These are phyloP conservation scores for Crocodylus rhombifer DNA, from an alignment of 2,797 vertebrate species.

Conservation along the genomic window DNA sequence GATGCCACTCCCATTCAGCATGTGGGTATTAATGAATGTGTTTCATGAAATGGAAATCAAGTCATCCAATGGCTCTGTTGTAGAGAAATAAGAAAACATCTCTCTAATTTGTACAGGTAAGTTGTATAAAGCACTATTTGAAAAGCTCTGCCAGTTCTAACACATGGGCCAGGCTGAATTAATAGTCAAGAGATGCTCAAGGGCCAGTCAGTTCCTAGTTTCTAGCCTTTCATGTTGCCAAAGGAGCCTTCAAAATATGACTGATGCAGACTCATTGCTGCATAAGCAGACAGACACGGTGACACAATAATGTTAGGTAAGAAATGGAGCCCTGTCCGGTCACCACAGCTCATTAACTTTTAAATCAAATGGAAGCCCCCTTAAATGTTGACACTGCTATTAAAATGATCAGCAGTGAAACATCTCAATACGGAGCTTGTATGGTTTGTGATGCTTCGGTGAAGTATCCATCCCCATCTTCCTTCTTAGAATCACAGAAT, in stretches of 20 bases:
- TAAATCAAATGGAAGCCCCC: background rate
- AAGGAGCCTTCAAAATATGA: background rate
- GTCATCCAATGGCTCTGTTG: too few species aligned
- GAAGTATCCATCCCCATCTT: too few species aligned
- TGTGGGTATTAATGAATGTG: fast-evolving
- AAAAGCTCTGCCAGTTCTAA: background rate
- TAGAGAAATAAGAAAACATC: background rate
- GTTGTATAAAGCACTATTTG: fast-evolving
- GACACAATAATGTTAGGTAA: background rate
- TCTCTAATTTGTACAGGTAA: background rate
- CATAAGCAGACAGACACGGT: background rate
- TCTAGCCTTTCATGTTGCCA: background rate
- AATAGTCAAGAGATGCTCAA: background rate
- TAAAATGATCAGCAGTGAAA: too few species aligned
- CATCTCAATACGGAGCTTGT: too few species aligned
- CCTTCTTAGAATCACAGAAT: too few species aligned
- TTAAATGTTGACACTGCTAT: background rate
- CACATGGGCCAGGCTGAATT: background rate
- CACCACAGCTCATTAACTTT: background rate
- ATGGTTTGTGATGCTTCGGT: too few species aligned
- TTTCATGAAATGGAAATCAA: too few species aligned
- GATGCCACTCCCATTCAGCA: background rate
- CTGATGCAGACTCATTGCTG: background rate
- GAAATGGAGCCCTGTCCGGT: background rate
- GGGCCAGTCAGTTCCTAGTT: background rate